These are phyloP conservation scores for Drosophila rellima DNA, from an alignment of 2,888 invertebrate species.

Conservation along the genomic window DNA sequence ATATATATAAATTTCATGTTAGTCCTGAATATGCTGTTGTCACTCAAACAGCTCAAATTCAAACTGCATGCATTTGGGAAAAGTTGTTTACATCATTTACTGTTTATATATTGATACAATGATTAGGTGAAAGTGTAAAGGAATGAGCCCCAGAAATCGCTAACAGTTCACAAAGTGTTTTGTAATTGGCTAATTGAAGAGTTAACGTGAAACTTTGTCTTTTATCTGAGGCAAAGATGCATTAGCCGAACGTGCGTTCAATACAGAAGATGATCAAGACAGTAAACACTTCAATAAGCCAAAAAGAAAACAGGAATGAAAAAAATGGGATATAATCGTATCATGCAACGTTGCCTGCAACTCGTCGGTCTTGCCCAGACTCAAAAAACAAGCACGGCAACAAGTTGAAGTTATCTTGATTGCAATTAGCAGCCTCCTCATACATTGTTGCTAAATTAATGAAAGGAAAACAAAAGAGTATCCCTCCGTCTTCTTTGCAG, in stretches of 20 bases:
- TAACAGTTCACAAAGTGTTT: neutral
- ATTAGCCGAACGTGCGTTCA: slow-evolving; percentile 28
- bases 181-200: neutral
- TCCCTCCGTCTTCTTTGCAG: slow-evolving; percentile 8
- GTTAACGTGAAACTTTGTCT: neutral
- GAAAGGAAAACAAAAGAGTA: slow-evolving; percentile 74
- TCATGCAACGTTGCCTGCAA: slow-evolving; percentile 5
- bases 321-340: neutral
- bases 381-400: slow-evolving; percentile 14
- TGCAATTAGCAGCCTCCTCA: slow-evolving; percentile 77
- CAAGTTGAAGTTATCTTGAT: slow-evolving; percentile 76
- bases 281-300: slow-evolving; percentile 66
- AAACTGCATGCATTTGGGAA: neutral
- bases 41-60: neutral
- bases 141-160: neutral
- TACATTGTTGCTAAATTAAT: slow-evolving; percentile 74
- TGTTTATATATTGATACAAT: neutral
- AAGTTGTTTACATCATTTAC: neutral
- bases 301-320: slow-evolving; percentile 17
- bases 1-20: slow-evolving; percentile 2
- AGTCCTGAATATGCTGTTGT: neutral
- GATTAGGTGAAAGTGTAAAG: neutral
- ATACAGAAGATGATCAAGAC: slow-evolving; percentile 49
- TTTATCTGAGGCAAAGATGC: neutral
- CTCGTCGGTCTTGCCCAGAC: neutral